Base-by-base conservation (phyloP, 1,140 invertebrate genomes). In the Drosophila kepulauana region DNA sequence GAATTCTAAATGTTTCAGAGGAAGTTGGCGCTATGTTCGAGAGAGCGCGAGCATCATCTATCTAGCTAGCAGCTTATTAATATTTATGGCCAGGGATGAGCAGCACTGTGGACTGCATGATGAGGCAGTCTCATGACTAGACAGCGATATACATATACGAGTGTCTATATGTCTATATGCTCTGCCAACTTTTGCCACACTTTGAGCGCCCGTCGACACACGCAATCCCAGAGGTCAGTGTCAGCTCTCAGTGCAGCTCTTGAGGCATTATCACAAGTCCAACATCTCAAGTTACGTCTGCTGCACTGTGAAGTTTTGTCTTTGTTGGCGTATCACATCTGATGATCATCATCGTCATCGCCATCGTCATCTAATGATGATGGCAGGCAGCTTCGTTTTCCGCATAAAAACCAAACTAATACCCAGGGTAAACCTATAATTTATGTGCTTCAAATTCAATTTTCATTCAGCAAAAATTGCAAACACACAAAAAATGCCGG, bases 1-100 rank as follows among this genome's bases (percentile, higher is more conserved):
- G 81, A 88, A 88, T 88, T 89, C 86, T 79, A 81, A 88, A 89
- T 88, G 79, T 88, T 87, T 87, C 84, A 88, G 82, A 88, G 79
- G 84, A 82, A 87, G 84, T 80, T 88, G 84, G 84, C 84, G 85
- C 84, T 88, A 84, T 88, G 7, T 62, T 1, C 13, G 30, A 13
- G 25, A 13, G 28, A 25, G 20, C 20, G 33, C 33, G 10, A 38
- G 35, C 35, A 38, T 33, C 25, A 52, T 52, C 25, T 35, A 25
- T 30, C 8, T 45, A 33, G 30, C 62, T 41, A 13, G 38, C 54
- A 73, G 35, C 74, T 68, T 80, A 87, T 87, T 87, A 87, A 88
- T 87, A 87, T 87, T 87, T 78, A 87, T 87, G 84, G 62, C 73
- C 68, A 88, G 84, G 86, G 77, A 81, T 81, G 75, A 66, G 70